Percentiles rank a stretch among this genome's conserved stretches.
These are phyloP conservation scores for Euzophera pinguis DNA, from an alignment of 2,888 invertebrate genomes.

Conservation along the genomic window DNA sequence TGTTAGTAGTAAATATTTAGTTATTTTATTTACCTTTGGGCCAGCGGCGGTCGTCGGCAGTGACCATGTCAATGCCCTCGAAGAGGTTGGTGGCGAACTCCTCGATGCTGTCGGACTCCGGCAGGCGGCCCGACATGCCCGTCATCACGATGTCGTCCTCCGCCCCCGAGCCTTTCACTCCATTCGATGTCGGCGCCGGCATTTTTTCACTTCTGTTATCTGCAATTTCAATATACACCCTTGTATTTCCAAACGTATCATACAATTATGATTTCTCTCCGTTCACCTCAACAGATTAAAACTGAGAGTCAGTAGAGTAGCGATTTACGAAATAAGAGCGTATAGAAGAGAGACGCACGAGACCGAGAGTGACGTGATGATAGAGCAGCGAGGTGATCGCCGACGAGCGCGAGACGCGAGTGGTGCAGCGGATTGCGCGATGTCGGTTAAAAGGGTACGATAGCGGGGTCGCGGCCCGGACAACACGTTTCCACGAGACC, in stretches of 20 bases:
- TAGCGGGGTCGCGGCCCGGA: slow-evolving; percentile 56
- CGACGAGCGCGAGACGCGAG: slow-evolving; percentile 44
- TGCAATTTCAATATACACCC: background rate
- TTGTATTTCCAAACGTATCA: background rate
- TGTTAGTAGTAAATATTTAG: background rate
- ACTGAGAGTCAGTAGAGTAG: background rate
- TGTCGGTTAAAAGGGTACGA: slow-evolving; percentile 58
- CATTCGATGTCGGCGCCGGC: slow-evolving; percentile 63
- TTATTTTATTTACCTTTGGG: slow-evolving; percentile 75
- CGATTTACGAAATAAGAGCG: too few species aligned
- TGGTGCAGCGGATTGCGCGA: slow-evolving; percentile 41
- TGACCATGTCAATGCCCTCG: slow-evolving; percentile 94
- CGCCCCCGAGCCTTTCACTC: slow-evolving; percentile 30
- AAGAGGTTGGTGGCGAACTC: slow-evolving; percentile 96
- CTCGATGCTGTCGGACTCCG: slow-evolving; percentile 93
- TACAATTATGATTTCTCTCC: too few species aligned
- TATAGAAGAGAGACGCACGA: background rate
- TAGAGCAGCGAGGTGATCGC: slow-evolving; percentile 12
- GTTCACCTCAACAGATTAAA: slow-evolving; percentile 9
- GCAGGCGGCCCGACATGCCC: slow-evolving; percentile 93
- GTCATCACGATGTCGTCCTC: slow-evolving; percentile 88
- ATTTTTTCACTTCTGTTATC: slow-evolving; percentile 31
- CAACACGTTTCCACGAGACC: slow-evolving; percentile 54
- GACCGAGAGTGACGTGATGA: background rate
- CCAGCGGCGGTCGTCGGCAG: slow-evolving; percentile 95